These are phyloP conservation scores for Rafetus swinhoei DNA, from an alignment of 2,113 vertebrate genomes.

Conservation along the genomic window DNA sequence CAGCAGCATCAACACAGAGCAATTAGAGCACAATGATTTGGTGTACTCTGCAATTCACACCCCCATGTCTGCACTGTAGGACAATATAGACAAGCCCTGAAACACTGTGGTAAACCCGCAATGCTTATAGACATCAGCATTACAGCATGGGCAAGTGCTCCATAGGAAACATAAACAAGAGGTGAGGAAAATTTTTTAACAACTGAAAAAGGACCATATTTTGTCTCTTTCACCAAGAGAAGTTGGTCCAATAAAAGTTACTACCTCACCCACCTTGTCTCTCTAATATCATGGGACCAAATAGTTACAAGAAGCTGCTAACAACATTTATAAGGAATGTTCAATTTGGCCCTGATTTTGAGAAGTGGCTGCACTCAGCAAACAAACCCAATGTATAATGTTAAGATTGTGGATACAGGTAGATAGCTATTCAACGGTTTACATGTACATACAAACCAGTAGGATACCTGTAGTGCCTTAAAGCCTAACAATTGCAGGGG, in stretches of 20 bases:
- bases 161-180: background rate
- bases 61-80: background rate
- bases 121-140: background rate
- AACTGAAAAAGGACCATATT: background rate
- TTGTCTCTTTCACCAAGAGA: background rate
- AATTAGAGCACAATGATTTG: background rate
- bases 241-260: background rate
- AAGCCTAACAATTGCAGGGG: no score
- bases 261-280: background rate
- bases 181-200: background rate
- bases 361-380: background rate
- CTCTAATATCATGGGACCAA: background rate
- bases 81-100: background rate
- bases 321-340: background rate
- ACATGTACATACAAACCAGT: slow-evolving; percentile 47
- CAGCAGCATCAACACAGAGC: background rate
- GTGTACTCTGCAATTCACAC: background rate
- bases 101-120: background rate
- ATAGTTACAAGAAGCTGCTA: background rate
- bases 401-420: background rate
- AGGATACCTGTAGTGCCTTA: no score
- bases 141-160: background rate
- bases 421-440: background rate
- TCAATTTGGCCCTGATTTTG: background rate
- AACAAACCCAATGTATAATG: background rate